Conservation (phyloP, 1,140 invertebrate genomes). For the Drosophila ambigua region DNA sequence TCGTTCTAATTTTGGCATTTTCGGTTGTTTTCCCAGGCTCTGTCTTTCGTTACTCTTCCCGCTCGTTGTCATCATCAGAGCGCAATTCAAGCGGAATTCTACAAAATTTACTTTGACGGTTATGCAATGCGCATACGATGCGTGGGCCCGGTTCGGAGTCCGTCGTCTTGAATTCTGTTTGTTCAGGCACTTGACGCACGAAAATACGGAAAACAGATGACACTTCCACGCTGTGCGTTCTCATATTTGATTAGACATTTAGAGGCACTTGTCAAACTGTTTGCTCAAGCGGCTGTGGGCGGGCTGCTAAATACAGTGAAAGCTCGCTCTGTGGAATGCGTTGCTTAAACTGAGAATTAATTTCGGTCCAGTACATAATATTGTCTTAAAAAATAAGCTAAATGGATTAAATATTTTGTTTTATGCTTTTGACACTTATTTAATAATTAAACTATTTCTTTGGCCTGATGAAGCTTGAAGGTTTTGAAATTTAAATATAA, state of each 20-base stretch:
- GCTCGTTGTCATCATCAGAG: conserved; percentile 59
- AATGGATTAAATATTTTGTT: no score
- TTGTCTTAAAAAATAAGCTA: no score
- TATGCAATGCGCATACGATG: conserved; percentile 70
- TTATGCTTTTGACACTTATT: no score
- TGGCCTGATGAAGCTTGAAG: no score
- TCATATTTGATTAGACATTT: conserved; percentile 63
- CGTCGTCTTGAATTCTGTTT: conserved; percentile 37
- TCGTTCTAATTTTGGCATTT: background rate
- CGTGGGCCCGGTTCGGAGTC: conserved; percentile 17
- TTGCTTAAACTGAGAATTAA: no score
- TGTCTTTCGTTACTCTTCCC: conserved; percentile 18
- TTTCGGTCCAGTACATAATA: no score
- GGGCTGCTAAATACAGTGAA: no score
- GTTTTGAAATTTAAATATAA: no score
- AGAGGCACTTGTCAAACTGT: conserved; percentile 28
- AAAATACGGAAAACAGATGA: background rate
- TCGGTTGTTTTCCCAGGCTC: background rate
- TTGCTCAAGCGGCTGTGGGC: no score
- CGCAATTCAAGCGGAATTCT: conserved; percentile 74
- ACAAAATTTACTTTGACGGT: conserved; percentile 69
- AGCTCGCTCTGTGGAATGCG: no score
- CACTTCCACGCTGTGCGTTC: background rate
- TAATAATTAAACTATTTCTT: no score
- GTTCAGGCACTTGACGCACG: conserved; percentile 25